Percentiles rank a stretch among this genome's conserved stretches.
phyloP scores from a whole-genome alignment of 2,797 vertebrate genomes.

The Caiman crocodilus region DNA sequence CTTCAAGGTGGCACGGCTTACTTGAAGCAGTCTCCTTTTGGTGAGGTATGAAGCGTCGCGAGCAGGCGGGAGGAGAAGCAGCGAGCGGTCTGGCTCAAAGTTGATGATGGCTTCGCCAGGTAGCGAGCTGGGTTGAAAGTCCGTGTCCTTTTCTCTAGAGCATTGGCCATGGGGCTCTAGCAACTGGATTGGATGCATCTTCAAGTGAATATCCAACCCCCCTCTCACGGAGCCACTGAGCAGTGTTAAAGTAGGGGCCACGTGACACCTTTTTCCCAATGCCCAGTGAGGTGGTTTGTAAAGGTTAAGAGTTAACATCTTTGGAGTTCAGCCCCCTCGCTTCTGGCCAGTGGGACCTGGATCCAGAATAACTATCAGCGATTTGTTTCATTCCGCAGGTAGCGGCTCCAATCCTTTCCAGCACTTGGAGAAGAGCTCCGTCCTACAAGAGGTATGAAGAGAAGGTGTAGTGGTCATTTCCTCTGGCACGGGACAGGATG shows the following conservation, averaged over 20 bases:
- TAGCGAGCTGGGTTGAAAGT: background rate
- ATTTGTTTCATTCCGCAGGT: constrained; percentile 80
- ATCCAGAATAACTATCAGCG: background rate
- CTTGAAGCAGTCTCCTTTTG: background rate
- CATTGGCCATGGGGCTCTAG: fast-evolving
- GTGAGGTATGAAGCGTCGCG: too few relatives aligned
- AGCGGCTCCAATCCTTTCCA: constrained; percentile 98
- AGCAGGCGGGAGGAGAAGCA: background rate
- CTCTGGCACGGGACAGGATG: fast-evolving
- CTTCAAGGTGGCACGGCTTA: too few relatives aligned
- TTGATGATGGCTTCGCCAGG: background rate
- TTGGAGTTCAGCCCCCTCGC: background rate
- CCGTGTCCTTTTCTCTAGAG: fast-evolving
- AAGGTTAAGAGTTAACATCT: background rate
- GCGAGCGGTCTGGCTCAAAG: background rate
- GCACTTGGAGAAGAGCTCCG: constrained; percentile 97
- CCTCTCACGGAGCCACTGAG: background rate
- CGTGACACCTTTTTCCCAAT: background rate
- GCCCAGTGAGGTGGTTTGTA: fast-evolving
- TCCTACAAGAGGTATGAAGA: constrained; percentile 93
- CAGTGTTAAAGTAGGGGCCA: background rate
- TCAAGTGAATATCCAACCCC: background rate
- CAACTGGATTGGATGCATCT: background rate
- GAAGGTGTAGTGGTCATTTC: fast-evolving
- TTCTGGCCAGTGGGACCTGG: too few relatives aligned